Evolutionary conservation across 2,797 vertebrate species (phyloP), one percentile per base, ranked within the genome.

Genomic region (Natrix natrix): DNA sequence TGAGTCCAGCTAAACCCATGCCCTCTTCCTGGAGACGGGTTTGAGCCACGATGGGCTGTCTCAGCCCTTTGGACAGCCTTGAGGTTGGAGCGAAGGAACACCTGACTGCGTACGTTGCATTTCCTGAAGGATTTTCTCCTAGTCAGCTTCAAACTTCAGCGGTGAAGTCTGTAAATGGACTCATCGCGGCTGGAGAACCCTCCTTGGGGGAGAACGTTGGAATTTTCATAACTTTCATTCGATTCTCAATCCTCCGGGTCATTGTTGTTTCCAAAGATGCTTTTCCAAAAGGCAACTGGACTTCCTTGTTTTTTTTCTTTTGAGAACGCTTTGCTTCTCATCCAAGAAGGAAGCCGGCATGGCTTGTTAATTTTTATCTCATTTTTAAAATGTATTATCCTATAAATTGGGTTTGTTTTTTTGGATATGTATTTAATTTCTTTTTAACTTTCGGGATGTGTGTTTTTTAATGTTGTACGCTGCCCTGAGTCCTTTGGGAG

Each of bases 41-140:
- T 37, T 94, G 94, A 90, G 93, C 86, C 90, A 28, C 24, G 88
- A 89, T 90, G 95, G 94, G 90, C 94, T 93, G 74, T 32, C 91
- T 96, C 90, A 93, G 93, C 92, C 93, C 59, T 90, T 93, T 8
- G 0, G 89, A 91, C 74, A 93, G 93, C 94, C 96, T 92, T 83
- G 78, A 96, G 92, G 93, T 59, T 56, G 24, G 63, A 24, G 54
- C 10, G 11, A 91, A 94, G 95, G 91, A 93, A 91, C 93, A 95
- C 95, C 91, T 14, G 28, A 12, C 8, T 11, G 1, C 66, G 55
- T 1, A 17, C 28, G 13, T 90, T n/a, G 16, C 8, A n/a, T 57
- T 93, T 66, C 24, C 17, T 10, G 24, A 57, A 69, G 60, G 59
- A 86, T 69, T 87, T 43, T n/a, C 14, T 12, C 22, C 10, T 56